Evolutionary conservation across 2,888 invertebrate genomes (phyloP).

Genomic region (Empis stercorea): DNA sequence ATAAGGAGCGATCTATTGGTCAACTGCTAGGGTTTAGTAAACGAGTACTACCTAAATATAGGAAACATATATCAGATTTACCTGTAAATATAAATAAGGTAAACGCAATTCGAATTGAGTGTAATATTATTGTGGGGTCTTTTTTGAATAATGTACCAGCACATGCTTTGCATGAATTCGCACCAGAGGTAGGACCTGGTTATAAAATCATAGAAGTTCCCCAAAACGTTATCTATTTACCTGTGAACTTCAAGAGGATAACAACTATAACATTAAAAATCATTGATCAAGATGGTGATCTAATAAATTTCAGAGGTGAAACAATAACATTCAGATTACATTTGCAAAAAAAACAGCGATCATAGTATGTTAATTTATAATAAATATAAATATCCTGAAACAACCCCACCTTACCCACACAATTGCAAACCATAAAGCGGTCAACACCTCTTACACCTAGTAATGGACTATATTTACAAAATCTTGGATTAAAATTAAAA

Average conservation of each 20-base stretch:
- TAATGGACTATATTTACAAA: not conserved
- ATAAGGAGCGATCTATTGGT: conserved; percentile 7
- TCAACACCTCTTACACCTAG: too few relatives aligned
- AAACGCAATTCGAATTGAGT: conserved; percentile 8
- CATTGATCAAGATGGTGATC: conserved; percentile 20
- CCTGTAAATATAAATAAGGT: conserved; percentile 22
- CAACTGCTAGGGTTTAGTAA: conserved; percentile 3
- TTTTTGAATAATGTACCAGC: conserved; percentile 14
- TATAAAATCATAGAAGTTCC: conserved; percentile 26
- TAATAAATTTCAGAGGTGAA: conserved; percentile 23
- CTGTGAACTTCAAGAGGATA: conserved; percentile 19
- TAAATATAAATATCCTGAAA: not conserved
- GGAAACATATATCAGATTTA: conserved; percentile 18
- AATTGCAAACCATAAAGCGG: too few relatives aligned
- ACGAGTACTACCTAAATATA: conserved; percentile 8
- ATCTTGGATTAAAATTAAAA: not conserved
- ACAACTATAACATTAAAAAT: conserved; percentile 20
- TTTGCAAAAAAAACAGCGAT: conserved; percentile 4
- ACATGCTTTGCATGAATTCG: conserved; percentile 26
- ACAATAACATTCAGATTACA: conserved; percentile 18
- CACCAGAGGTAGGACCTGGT: conserved; percentile 21
- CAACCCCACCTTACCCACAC: too few relatives aligned
- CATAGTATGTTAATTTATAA: not conserved
- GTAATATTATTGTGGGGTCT: conserved; percentile 6
- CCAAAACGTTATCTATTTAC: conserved; percentile 22